Evolutionary conservation across 2,797 vertebrate genomes (phyloP), one percentile per base, ranked within the genome.

Genomic region (Spheniscus humboldti): DNA sequence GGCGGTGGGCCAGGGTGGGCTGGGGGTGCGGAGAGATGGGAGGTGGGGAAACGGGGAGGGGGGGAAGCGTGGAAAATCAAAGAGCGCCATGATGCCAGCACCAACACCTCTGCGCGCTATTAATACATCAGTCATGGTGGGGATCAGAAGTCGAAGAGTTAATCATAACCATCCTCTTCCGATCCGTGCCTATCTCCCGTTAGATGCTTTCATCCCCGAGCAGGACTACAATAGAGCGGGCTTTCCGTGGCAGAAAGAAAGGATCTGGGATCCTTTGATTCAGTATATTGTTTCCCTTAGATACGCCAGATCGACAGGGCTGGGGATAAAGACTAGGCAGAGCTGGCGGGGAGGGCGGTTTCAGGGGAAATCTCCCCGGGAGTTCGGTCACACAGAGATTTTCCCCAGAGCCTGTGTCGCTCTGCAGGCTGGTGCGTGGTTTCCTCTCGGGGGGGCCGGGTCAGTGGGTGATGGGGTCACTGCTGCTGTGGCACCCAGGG

Each of bases 21-120:
- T 7, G 75, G 23, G 39, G 63, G 45, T 41, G 81, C 57, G 45
- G 59, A 28, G 76, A 5, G 53, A 25, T 66, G 37, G 62, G 59
- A 6, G 52, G 45, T 18, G 71, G 77, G 43, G 18, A 22, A 45
- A 6, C n/a, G 43, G 48, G 67, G 47, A 15, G 53, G 35, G 19
- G 18, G 63, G 22, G 19, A 35, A 86, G n/a, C 81, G 73, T 88
- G 80, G 37, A 83, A 86, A 83, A 92, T 81, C 17, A 18, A 67
- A 81, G 91, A 76, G 76, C 96, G 97, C 98, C 98, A 96, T 97
- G 97, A 96, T 95, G 95, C 96, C 50, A 53, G 90, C 80, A 18
- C 39, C 91, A 11, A 14, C 90, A 83, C 84, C 96, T 92, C 91
- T 88, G 47, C 4, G 53, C 4, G 41, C 92, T 95, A 14, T 69